Conservation (phyloP, 2,888 invertebrate genomes). For the Drosophila pseudotalamancana region DNA sequence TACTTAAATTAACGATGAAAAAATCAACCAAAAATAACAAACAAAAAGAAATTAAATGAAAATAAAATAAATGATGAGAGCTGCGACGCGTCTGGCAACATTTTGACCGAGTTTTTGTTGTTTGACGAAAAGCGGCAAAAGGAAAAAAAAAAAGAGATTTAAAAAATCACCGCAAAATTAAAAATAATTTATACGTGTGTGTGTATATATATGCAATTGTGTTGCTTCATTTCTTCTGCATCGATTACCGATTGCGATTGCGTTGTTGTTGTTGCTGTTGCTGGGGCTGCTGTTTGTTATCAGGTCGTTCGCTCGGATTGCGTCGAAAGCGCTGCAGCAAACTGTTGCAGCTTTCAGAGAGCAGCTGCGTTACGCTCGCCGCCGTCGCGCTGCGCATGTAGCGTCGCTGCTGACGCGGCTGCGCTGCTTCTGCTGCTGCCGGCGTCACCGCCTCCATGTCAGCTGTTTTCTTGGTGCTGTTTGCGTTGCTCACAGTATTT, state of each 20-base stretch:
- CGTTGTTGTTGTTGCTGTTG: constrained; percentile 48
- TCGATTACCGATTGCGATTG: constrained; percentile 80
- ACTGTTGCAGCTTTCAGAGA: constrained; percentile 94
- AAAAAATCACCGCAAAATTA: constrained; percentile 52
- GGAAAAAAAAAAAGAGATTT: constrained; percentile 30
- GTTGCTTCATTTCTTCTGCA: constrained; percentile 69
- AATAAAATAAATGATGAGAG: constrained; percentile 58
- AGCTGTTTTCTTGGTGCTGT: constrained; percentile 57
- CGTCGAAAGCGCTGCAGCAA: constrained; percentile 92
- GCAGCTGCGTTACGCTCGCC: constrained; percentile 92
- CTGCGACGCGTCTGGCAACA: constrained; percentile 58
- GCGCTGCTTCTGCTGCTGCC: constrained; percentile 34
- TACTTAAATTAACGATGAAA: constrained; percentile 57
- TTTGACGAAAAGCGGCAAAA: constrained; percentile 41
- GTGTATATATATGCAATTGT: constrained; percentile 34
- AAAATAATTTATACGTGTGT: constrained; percentile 61
- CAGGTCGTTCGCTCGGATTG: constrained; percentile 90
- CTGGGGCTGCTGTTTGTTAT: constrained; percentile 82
- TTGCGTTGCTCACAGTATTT: constrained; percentile 51
- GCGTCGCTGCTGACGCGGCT: constrained; percentile 87
- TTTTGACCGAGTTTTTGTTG: constrained; percentile 72
- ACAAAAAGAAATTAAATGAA: constrained; percentile 45
- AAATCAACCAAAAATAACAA: constrained; percentile 24
- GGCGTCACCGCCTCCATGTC: constrained; percentile 43
- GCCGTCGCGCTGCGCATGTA: constrained; percentile 91